A percentile compares a stretch with the other conserved stretches of the same genome.
These are phyloP conservation scores for Tethya wilhelma DNA, from an alignment of 37 sponge, comb jelly and placozoan species.

Conservation along the genomic window DNA sequence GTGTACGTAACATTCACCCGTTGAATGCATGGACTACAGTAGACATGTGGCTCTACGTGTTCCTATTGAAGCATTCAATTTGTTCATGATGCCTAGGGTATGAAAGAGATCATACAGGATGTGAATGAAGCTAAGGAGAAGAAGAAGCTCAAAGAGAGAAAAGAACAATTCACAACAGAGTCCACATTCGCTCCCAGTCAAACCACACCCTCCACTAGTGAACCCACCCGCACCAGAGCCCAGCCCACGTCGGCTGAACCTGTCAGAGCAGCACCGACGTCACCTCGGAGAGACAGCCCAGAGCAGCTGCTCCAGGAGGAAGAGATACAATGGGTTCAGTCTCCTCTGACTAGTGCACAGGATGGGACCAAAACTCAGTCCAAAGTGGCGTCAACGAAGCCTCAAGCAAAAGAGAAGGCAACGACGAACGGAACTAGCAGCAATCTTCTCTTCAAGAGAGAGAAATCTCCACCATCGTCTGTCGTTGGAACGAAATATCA, in stretches of 20 bases:
- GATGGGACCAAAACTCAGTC: too few species aligned
- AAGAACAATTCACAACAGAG: constrained; percentile 1
- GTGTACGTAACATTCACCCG: too few species aligned
- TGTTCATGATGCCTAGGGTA: constrained; percentile 1
- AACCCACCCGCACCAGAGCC: not conserved
- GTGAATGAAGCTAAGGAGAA: constrained; percentile 10
- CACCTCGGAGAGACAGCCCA: too few species aligned
- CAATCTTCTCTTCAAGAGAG: too few species aligned
- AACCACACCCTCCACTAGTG: not conserved
- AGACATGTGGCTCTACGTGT: not conserved
- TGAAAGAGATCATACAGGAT: constrained; percentile 13
- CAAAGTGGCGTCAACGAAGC: too few species aligned
- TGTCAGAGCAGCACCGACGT: too few species aligned
- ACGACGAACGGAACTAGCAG: not conserved
- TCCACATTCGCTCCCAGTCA: constrained; percentile 10
- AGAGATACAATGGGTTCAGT: too few species aligned
- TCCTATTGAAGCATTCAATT: not conserved
- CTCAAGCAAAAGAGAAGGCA: not conserved
- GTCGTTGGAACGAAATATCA: too few species aligned
- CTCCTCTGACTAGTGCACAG: too few species aligned
- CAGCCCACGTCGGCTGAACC: too few species aligned
- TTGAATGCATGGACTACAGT: not conserved
- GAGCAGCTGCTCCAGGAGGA: not conserved
- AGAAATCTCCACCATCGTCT: not conserved
- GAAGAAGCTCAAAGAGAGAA: not conserved